These are phyloP conservation scores for Dermatemys mawii DNA, from an alignment of 2,113 vertebrate genomes.

Conservation along the genomic window DNA sequence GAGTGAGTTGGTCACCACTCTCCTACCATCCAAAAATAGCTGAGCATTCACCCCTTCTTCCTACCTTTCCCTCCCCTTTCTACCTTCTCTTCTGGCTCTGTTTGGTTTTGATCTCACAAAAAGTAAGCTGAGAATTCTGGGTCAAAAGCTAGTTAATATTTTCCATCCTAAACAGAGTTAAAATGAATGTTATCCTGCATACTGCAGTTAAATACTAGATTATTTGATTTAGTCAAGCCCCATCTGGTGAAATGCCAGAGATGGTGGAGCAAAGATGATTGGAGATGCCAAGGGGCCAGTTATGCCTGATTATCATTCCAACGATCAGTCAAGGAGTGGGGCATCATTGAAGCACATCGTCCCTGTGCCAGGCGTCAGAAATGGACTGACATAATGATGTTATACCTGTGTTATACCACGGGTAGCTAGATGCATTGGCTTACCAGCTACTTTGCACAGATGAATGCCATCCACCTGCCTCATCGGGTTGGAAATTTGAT, in stretches of 20 bases:
- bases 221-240: neutral
- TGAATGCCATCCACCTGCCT: neutral
- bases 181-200: neutral
- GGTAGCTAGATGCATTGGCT: neutral
- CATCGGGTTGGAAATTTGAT: neutral
- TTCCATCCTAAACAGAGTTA: neutral
- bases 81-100: neutral
- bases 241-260: neutral
- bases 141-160: neutral
- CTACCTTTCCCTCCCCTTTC: fast-evolving
- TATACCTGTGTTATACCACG: neutral
- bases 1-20: neutral
- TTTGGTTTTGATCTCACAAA: neutral
- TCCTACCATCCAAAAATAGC: neutral
- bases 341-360: neutral
- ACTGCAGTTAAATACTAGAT: neutral
- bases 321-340: neutral
- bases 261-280: neutral
- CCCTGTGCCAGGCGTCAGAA: neutral
- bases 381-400: neutral
- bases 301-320: neutral
- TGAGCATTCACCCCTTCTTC: neutral
- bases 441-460: neutral
- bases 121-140: neutral
- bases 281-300: neutral